A percentile compares a stretch with the other conserved stretches of the same genome.
Evolutionary conservation across 2,888 invertebrate species (phyloP).

Genomic region (Coelinius sp.): DNA sequence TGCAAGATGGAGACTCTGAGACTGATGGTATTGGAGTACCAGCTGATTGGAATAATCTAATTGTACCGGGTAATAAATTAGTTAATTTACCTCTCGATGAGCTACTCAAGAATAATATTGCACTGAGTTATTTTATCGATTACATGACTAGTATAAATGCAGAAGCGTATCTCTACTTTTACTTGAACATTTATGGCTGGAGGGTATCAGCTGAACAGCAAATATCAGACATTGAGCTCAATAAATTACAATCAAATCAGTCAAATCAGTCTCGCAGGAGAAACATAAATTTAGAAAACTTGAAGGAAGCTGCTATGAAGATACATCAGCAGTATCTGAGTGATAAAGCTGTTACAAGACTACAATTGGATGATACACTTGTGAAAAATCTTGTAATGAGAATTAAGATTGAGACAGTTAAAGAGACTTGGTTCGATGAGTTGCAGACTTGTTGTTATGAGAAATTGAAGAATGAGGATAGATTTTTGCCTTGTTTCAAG

Average conservation of each 20-base stretch:
- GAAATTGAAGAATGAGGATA: constrained; percentile 74
- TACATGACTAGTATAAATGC: constrained; percentile 80
- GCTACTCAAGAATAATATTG: constrained; percentile 83
- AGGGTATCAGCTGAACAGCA: constrained; percentile 81
- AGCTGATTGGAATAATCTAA: constrained; percentile 69
- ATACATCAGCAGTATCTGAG: constrained; percentile 85
- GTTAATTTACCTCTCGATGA: constrained; percentile 80
- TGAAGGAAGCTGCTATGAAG: constrained; percentile 79
- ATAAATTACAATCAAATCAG: constrained; percentile 67
- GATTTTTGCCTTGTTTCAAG: constrained; percentile 78
- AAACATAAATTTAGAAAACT: constrained; percentile 68
- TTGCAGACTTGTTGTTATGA: constrained; percentile 81
- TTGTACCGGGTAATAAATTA: constrained; percentile 72
- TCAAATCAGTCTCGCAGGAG: constrained; percentile 53
- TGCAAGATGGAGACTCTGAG: constrained; percentile 72
- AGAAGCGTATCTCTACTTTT: constrained; percentile 83
- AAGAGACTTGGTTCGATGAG: constrained; percentile 87
- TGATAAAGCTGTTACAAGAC: constrained; percentile 78
- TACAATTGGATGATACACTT: constrained; percentile 76
- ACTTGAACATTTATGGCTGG: constrained; percentile 80
- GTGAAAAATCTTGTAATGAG: constrained; percentile 76
- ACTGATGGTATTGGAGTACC: constrained; percentile 65
- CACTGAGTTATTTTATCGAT: constrained; percentile 84
- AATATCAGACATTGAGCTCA: constrained; percentile 74
- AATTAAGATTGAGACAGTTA: constrained; percentile 77